Evolutionary conservation across 2,113 vertebrate genomes (phyloP).

Genomic region (Dipodomys spectabilis): DNA sequence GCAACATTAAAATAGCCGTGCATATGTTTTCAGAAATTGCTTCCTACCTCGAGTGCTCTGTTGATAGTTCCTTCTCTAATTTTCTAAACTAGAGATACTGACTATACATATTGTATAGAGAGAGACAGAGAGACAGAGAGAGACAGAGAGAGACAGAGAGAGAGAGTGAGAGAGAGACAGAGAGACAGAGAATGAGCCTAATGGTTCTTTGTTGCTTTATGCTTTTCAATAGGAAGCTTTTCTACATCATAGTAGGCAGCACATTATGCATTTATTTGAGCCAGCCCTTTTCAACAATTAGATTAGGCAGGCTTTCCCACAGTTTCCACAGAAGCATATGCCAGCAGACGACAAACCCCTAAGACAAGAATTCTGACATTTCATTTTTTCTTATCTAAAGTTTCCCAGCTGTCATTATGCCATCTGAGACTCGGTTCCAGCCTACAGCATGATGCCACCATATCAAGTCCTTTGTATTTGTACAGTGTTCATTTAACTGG

Average conservation of each 20-base stretch:
- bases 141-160: too few relatives aligned
- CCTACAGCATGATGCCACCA: background rate
- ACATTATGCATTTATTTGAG: background rate
- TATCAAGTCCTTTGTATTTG: constrained; percentile 56
- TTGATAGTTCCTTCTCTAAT: constrained; percentile 27
- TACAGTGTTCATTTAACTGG: constrained; percentile 62
- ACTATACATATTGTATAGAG: background rate
- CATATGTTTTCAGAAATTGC: constrained; percentile 25
- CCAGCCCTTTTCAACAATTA: constrained; percentile 42
- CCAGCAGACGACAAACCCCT: background rate
- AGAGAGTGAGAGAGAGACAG: too few relatives aligned
- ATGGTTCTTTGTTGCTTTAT: constrained; percentile 1
- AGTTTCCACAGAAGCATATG: constrained; percentile 29
- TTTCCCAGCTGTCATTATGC: constrained; percentile 59
- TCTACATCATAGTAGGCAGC: background rate
- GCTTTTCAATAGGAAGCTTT: constrained; percentile 2
- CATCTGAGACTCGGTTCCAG: constrained; percentile 48
- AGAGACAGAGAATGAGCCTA: background rate
- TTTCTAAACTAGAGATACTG: constrained; percentile 48
- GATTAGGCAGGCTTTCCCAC: constrained; percentile 34
- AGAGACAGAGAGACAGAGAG: background rate
- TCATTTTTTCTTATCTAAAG: constrained; percentile 75
- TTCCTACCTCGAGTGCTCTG: constrained; percentile 15
- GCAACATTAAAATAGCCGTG: constrained; percentile 53
- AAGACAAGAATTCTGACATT: constrained; percentile 72